Evolutionary conservation across 2,113 vertebrate genomes (phyloP), one percentile per base, ranked within the genome.

Genomic region (Trogon surrucura): DNA sequence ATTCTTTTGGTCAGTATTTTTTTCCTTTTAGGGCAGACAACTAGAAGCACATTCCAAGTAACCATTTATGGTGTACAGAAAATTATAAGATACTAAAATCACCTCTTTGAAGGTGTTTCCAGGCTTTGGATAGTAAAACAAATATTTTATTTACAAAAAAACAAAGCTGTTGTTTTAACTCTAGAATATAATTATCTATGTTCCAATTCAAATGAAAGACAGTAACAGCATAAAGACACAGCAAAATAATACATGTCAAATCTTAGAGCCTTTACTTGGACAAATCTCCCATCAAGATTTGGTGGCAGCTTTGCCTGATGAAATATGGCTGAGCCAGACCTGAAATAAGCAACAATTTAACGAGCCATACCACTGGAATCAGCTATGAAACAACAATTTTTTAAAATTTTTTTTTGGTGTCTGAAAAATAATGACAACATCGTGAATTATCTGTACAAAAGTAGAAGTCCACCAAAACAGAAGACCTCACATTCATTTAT

Each of bases 1-100:
- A 97, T 97, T 97, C 93, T 96, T 97, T 97, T 96, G 96, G 96
- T 97, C 93, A 93, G 84, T 91, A 91, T 83, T 97, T 96, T 95
- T 95, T 95, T 96, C 92, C 90, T 95, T 94, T 93, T 85, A 94
- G 88, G 72, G 88, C 87, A 96, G 93, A 92, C 93, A 97, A 95
- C 91, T 94, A 96, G 88, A 92, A 94, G 83, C 38, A 91, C 57
- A 95, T 95, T 96, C 96, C 97, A 96, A 96, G 90, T 95, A 93
- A 91, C 93, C 89, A 94, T 94, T 97, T 95, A 92, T 91, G 88
- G 74, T 64, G 83, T 91, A 93, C 61, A 96, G 92, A 93, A 97
- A 95, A 96, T 97, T 94, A 95, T 88, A 96, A 95, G 89, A 92
- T 93, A 88, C 92, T 80, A 94, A 97, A 97, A 93, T 97, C 92